Base-by-base conservation (phyloP, 2,797 vertebrate genomes). In the Galaxias olidus region DNA sequence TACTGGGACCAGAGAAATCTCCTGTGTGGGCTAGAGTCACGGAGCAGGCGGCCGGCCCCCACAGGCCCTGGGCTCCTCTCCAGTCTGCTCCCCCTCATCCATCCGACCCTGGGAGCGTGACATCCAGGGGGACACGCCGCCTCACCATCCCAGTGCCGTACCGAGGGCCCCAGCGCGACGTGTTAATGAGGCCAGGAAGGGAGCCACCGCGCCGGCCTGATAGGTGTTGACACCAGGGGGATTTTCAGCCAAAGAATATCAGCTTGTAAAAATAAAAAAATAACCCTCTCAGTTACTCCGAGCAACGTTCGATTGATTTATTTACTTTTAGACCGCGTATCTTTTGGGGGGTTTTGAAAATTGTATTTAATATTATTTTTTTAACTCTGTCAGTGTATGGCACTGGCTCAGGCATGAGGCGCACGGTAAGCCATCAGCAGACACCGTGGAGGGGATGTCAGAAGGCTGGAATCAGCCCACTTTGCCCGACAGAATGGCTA, bases 31-130 rank as follows among this genome's bases (percentile, higher is more conserved):
- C 30, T 6, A 30, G 3, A 6, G 19, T 46, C 19, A 42, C 14
- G 18, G 13, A 17, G 12, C 15, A 10, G 30, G 44, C 20, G 9
- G 15, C 11, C 45, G 9, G 56, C 15, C 45, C 14, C 4, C 10
- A 14, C 11, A 4, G 10, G 59, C 45, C 45, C 11, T 47, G 66
- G 73, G 76, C 74, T 78, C 81, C 79, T 76, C 79, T 81, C 82
- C 78, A 66, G 71, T 75, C 72, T 67, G 66, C 67, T 63, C 65
- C 67, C 61, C 30, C 60, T 75, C 72, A 45, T 57, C 54, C 18
- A 58, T 58, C 6, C 19, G 42, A 58, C 55, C 41, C 19, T 48
- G 10, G 0, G 68, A 46, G 63, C 40, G 69, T 61, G 66, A 65
- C 65, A 53, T 44, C 40, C 60, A 50, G 18, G 20, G 40, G 51